Evolutionary conservation across 2,113 vertebrate genomes (phyloP).

Genomic region (Thunnus thynnus): DNA sequence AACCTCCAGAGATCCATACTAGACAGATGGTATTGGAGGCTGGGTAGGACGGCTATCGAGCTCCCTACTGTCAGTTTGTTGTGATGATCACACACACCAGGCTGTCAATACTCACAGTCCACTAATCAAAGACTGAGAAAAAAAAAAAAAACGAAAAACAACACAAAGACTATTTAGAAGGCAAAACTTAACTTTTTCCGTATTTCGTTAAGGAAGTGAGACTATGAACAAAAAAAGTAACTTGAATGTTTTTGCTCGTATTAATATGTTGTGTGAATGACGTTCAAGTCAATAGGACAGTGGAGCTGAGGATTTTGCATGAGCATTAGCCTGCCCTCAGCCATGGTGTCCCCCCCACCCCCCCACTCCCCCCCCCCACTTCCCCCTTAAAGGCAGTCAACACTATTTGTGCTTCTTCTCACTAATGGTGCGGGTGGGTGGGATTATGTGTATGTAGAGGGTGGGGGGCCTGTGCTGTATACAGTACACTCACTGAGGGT

Average conservation of each 20-base stretch:
- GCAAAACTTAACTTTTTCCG: slow-evolving; percentile 61
- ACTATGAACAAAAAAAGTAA: slow-evolving; percentile 47
- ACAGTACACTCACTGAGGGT: slow-evolving; percentile 87
- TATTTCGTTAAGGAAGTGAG: slow-evolving; percentile 56
- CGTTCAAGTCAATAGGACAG: slow-evolving; percentile 3
- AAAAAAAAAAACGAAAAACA: slow-evolving; percentile 29
- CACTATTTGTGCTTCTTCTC: slow-evolving; percentile 87
- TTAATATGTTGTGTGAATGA: slow-evolving; percentile 68
- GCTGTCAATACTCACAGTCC: slow-evolving; percentile 79
- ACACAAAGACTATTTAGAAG: slow-evolving; percentile 55
- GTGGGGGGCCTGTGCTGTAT: slow-evolving; percentile 69
- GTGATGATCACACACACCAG: slow-evolving; percentile 77
- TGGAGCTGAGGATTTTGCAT: slow-evolving; percentile 3
- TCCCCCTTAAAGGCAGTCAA: slow-evolving; percentile 83
- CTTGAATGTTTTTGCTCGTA: slow-evolving; percentile 31
- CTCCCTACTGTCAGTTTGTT: slow-evolving; percentile 76
- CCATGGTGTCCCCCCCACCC: slow-evolving; percentile 80
- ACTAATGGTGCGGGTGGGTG: slow-evolving; percentile 84
- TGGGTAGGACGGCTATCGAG: slow-evolving; percentile 68
- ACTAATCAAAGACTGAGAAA: slow-evolving; percentile 76
- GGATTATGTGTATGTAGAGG: slow-evolving; percentile 48
- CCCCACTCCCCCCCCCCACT: slow-evolving; percentile 75
- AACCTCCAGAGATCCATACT: slow-evolving; percentile 83
- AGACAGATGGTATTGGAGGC: slow-evolving; percentile 84
- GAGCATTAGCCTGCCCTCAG: slow-evolving; percentile 74